Conservation (phyloP, 2,113 vertebrate genomes). For the Takifugu bimaculatus region DNA sequence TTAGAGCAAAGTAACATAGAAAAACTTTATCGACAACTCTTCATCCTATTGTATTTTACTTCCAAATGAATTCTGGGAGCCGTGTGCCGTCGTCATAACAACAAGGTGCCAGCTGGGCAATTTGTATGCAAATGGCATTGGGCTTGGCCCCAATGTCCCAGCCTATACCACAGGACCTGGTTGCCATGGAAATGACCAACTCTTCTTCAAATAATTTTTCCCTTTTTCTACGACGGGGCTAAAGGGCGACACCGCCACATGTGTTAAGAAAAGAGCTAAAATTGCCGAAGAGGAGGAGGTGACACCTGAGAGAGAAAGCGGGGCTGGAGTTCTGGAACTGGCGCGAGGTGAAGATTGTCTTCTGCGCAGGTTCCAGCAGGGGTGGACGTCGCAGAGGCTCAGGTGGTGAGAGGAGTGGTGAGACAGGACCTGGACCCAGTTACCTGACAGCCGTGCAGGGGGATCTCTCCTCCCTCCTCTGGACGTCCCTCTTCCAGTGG, state of each 20-base stretch:
- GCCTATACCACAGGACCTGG: conserved; percentile 62
- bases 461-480: conserved; percentile 11
- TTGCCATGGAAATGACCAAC: conserved; percentile 69
- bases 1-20: conserved; percentile 16
- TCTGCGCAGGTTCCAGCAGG: conserved; percentile 23
- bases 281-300: conserved; percentile 24
- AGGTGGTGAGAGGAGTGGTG: conserved; percentile 34
- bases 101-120: conserved; percentile 81
- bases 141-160: conserved; percentile 65
- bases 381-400: conserved; percentile 35
- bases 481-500: background rate
- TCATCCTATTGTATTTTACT: conserved; percentile 59
- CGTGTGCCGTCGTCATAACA: conserved; percentile 77
- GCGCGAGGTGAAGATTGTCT: conserved; percentile 53
- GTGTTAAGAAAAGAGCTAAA: conserved; percentile 19
- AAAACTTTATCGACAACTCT: conserved; percentile 54
- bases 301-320: conserved; percentile 31
- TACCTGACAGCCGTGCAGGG: conserved; percentile 8
- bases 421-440: conserved; percentile 22
- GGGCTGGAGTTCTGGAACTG: conserved; percentile 48
- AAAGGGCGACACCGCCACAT: conserved; percentile 18
- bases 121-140: conserved; percentile 78
- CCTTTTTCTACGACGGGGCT: conserved; percentile 1
- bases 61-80: conserved; percentile 71
- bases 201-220: conserved; percentile 32